Evolutionary conservation across 2,113 vertebrate genomes (phyloP), one percentile per base, ranked within the genome.

Genomic region (Orientallactaga bullata): DNA sequence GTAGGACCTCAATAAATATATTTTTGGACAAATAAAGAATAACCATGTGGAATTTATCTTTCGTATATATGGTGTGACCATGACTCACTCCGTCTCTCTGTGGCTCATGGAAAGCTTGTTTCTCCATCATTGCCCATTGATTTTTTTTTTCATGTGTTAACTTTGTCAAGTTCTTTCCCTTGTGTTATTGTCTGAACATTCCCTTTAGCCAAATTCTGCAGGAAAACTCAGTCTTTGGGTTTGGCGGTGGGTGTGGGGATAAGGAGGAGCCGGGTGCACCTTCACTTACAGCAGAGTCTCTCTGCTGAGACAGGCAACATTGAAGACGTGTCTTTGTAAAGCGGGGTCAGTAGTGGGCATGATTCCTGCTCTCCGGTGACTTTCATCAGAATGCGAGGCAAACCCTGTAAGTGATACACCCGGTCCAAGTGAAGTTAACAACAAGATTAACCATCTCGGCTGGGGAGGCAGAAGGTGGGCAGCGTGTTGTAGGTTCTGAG

Each of bases 21-120:
- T 89, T 94, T 58, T 85, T 86, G 77, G 83, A 96, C 39, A 95
- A 95, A 97, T 94, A 93, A 94, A 95, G 69, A 89, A 30, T 92
- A 89, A 93, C n/a, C 30, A 78, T 35, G 66, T 91, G 88, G 87
- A 93, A 71, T 85, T 93, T 78, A 39, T 93, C 89, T 87, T 85
- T 86, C 69, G 66, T 90, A 20, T 91, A 18, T 88, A 18, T 95
- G n/a, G 4, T 85, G 5, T 80, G 35, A 90, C 5, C 28, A 95
- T 69, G 39, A 15, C 28, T 47, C 39, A 18, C 68, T 88, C 7
- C 58, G n/a, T 51, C 65, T 51, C 16, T 35, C 10, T 20, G 61
- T 55, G 20, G 2, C 23, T 76, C 21, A 30, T 26, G 2, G 1
- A 84, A 94, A 78, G 51, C 26, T 81, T 51, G 7, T 73, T 82